Evolutionary conservation across 2,113 vertebrate genomes (phyloP), one percentile per base, ranked within the genome.

Genomic region (Nesoenas mayeri): DNA sequence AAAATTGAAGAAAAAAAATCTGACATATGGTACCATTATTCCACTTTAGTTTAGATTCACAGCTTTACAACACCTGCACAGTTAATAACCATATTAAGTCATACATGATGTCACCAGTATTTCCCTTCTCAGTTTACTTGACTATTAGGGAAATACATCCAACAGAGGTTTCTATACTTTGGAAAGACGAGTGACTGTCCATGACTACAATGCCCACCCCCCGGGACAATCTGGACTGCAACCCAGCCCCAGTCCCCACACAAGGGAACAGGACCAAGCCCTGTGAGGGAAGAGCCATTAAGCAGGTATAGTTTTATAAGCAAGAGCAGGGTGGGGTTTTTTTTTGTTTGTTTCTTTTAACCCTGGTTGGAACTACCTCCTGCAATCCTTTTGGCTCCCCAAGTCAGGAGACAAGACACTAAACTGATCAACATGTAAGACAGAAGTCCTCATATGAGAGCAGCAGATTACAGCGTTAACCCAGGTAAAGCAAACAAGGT

Each of bases 401-500:
- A 38, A 57, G 86, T 73, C 71, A 78, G 79, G 66, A 81, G 91
- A 74, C 91, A 71, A 73, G 88, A 60, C 94, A 94, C 77, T 96
- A 84, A 96, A 92, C 86, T 93, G 92, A 95, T 95, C 89, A 81
- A 86, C 36, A 5, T 24, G 73, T 93, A 96, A 85, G 88, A 96
- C 40, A 70, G 90, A 96, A 95, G 96, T 84, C 62, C 73, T 72
- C 69, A 38, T 73, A 81, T 29, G 61, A 88, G 81, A 91, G 66
- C 87, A 85, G 54, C 84, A 95, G 91, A 93, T 96, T 87, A 94
- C 36, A 65, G 87, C 1, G 70, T 96, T 97, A 95, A 95, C 93
- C 94, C 88, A 93, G 89, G 95, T 95, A 95, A 89, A 5, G 0
- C 91, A 89, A 96, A 92, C 87, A 97, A 94, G 95, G 95, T 97